A percentile compares a stretch with the other conserved stretches of the same genome.
phyloP scores from a whole-genome alignment of 2,888 invertebrate genomes.

The Chrysopilus asiliformis region DNA sequence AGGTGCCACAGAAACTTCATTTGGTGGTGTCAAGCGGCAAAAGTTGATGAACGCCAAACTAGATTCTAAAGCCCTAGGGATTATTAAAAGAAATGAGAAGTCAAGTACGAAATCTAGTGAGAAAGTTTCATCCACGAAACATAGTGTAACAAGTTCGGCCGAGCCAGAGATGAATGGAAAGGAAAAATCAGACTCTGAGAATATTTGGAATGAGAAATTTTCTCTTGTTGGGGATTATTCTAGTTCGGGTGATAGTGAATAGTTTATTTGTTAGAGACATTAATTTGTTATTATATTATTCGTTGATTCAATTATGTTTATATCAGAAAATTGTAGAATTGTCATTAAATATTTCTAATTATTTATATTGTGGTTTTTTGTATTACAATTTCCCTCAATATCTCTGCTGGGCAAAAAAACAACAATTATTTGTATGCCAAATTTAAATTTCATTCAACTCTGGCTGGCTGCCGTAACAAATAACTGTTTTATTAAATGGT shows the following conservation, averaged over 20 bases:
- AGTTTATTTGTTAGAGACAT: background rate
- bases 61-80: constrained; percentile 27
- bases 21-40: constrained; percentile 44
- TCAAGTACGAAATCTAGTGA: background rate
- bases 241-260: constrained; percentile 16
- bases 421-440: too few relatives aligned
- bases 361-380: too few relatives aligned
- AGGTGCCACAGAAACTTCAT: constrained; percentile 39
- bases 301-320: background rate
- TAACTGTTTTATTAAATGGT: too few relatives aligned
- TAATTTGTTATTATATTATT: background rate
- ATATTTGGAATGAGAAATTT: background rate
- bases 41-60: constrained; percentile 36
- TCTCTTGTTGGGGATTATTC: constrained; percentile 17
- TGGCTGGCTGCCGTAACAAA: too few relatives aligned
- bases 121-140: background rate
- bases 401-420: too few relatives aligned
- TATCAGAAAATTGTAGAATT: too few relatives aligned
- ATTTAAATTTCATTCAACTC: too few relatives aligned
- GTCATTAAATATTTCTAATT: too few relatives aligned
- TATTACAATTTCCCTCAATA: too few relatives aligned
- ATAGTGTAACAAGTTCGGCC: too few relatives aligned
- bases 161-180: background rate
- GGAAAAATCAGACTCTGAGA: background rate
- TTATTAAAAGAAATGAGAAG: constrained; percentile 16